phyloP scores from a whole-genome alignment of 2,113 vertebrate species.

The Nibea coibor region DNA sequence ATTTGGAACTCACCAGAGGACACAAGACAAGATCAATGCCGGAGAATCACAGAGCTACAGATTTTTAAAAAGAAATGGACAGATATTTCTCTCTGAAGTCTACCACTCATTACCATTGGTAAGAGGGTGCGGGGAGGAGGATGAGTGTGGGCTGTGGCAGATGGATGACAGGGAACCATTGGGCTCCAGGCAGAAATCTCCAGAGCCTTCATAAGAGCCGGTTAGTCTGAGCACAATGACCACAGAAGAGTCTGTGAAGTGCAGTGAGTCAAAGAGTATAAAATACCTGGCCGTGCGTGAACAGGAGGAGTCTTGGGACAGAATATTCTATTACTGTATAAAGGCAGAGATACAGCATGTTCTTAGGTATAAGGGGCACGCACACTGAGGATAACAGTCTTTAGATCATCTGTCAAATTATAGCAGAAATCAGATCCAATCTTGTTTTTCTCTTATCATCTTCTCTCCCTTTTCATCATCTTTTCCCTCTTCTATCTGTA shows the following conservation, averaged over 20 bases:
- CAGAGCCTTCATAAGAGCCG: constrained; percentile 69
- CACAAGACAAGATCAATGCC: constrained; percentile 71
- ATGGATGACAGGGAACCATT: constrained; percentile 73
- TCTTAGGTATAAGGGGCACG: constrained; percentile 32
- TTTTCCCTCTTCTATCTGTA: constrained; percentile 8
- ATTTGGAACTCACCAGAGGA: constrained; percentile 74
- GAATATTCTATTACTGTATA: constrained; percentile 64
- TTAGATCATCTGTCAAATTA: constrained; percentile 59
- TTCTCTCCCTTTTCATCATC: constrained; percentile 30
- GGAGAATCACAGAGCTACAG: constrained; percentile 66
- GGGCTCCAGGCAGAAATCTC: constrained; percentile 69
- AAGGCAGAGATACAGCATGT: constrained; percentile 48
- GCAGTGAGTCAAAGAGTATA: constrained; percentile 66
- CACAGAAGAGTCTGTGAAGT: constrained; percentile 67
- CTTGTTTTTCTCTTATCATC: constrained; percentile 37
- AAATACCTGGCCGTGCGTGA: constrained; percentile 68
- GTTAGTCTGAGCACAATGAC: constrained; percentile 71
- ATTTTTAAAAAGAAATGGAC: constrained; percentile 71
- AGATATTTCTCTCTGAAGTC: constrained; percentile 76
- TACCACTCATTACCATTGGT: constrained; percentile 77
- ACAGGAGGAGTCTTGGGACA: constrained; percentile 61
- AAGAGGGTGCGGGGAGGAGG: constrained; percentile 50
- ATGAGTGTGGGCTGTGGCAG: constrained; percentile 64
- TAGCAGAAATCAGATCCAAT: constrained; percentile 38
- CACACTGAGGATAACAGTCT: constrained; percentile 33